Percentiles rank a stretch among this genome's conserved stretches.
phyloP scores from a whole-genome alignment of 2,113 vertebrate species.

The Ciconia maguari region DNA sequence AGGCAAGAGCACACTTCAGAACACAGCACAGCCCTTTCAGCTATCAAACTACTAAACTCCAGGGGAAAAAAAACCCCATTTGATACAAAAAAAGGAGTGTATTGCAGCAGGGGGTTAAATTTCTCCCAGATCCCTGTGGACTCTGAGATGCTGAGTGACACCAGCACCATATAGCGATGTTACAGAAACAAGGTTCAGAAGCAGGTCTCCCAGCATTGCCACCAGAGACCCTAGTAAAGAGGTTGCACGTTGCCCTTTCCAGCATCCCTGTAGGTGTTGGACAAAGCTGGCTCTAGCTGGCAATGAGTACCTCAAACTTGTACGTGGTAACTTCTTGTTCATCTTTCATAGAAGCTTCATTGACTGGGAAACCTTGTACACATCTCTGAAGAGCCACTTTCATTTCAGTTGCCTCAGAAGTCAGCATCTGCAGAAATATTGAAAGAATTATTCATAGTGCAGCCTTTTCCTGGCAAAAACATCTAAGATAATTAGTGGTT shows the following conservation, averaged over 20 bases:
- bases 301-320: rapidly evolving
- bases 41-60: background rate
- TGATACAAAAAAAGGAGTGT: background rate
- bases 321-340: background rate
- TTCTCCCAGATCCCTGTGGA: background rate
- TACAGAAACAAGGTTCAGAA: background rate
- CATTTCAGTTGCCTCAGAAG: background rate
- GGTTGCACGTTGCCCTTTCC: background rate
- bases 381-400: background rate
- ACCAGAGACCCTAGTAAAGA: background rate
- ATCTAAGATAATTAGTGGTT: background rate
- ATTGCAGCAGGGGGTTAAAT: background rate
- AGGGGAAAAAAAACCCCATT: background rate
- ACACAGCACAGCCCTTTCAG: background rate
- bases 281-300: background rate
- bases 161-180: rapidly evolving
- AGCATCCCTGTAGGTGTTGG: background rate
- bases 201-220: background rate
- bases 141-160: background rate
- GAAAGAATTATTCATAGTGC: background rate
- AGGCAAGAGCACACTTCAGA: background rate
- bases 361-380: background rate
- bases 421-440: background rate
- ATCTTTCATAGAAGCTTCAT: background rate
- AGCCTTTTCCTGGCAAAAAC: background rate